Base-by-base conservation (phyloP, 2,797 vertebrate genomes). In the Sebastolobus alascanus region DNA sequence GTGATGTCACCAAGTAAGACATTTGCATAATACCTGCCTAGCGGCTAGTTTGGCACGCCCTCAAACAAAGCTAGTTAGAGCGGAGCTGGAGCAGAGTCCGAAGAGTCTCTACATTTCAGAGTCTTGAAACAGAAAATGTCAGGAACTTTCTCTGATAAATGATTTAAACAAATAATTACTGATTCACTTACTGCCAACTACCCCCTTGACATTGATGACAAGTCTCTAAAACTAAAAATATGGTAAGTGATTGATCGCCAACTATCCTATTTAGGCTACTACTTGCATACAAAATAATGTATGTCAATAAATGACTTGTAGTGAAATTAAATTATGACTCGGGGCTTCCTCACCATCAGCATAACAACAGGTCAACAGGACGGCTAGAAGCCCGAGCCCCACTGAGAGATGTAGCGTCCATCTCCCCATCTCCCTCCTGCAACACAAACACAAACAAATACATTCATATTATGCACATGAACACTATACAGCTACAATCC, bases 401-500 rank as follows among this genome's bases (percentile, higher is more conserved):
- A 87, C 66, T n/a, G 92, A 92, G 0, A 9, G 84, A 90, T 31
- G 70, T 6, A 86, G 63, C 22, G 52, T 58, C 67, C 90, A 90
- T 85, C 88, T 89, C 63, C 90, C 94, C 97, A 98, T 98, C 90
- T 80, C 96, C 94, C 90, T 91, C 96, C 93, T 96, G 92, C 43
- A 89, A 90, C 69, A 86, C 2, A 90, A 71, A 80, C 68, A 82
- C 33, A 78, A 40, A 79, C 27, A 65, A 5, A 71, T 2, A 75
- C 29, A 61, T 25, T 31, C 18, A 69, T 0, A 70, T 9, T 9
- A 22, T 37, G n/a, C 12, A 64, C 27, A 73, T 11, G 12, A 7
- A 38, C 5, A 66, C 29, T 64, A 16, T 3, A 25, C 14, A 20
- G n/a, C 20, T 38, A 0, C 27, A 22, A 5, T 2, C 16, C 18